Base-by-base conservation (phyloP, 2,113 vertebrate genomes). In the Condylura cristata region DNA sequence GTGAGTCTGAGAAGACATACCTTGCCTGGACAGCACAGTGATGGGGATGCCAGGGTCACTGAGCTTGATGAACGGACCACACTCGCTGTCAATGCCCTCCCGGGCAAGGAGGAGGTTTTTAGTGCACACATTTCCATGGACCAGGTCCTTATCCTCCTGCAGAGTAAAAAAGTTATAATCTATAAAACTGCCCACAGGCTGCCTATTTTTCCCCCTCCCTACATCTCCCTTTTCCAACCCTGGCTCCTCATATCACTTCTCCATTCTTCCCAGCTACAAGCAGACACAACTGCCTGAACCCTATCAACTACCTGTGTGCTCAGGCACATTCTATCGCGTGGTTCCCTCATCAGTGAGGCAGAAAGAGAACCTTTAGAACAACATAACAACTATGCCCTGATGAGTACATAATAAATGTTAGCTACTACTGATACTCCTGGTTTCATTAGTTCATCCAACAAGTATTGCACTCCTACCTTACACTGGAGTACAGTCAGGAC, bases 81-180 rank as follows among this genome's bases (percentile, higher is more conserved):
- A 99, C 51, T 99, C 99, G 0, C 89, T 94, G 28, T 97, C 98
- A 32, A 99, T 98, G 28, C 99, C 99, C 41, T 99, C 99, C 20
- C 99, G 98, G 71, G 99, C 99, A 97, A 99, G 95, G 0, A 99
- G 98, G 93, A 99, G 99, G 96, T 99, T 99, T 97, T 99, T 99
- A 5, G 99, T 99, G 90, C 99, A 99, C 81, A 99, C 99, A 0
- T 99, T 99, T 10, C 99, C 99, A 5, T 99, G 99, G 41, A 99
- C 99, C 96, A 99, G 97, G 97, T 99, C 99, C 98, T 99, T 99
- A 95, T 99, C 99, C 97, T 99, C 99, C 99, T 99, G 63, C 6
- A 51, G 44, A 82, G n/a, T 0, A 4, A 20, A 81, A 92, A 88
- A 16, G 14, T 30, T 9, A 3, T 22, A 30, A 30, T 76, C 84